Evolutionary conservation across 2,113 vertebrate species (phyloP).

Genomic region (Thunnus thynnus): DNA sequence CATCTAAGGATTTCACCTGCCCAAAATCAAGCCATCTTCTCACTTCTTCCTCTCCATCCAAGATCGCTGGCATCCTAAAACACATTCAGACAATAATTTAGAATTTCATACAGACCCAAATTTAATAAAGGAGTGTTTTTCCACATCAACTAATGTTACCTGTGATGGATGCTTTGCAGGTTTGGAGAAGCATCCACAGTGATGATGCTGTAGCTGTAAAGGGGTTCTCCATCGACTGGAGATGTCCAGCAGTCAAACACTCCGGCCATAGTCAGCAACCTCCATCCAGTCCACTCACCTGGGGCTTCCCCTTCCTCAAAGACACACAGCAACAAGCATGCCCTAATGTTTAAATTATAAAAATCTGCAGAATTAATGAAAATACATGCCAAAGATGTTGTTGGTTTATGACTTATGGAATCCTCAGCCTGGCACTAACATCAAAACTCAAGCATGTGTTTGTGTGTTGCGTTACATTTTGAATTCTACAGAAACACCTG

Average conservation of each 20-base stretch:
- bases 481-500: constrained; percentile 32
- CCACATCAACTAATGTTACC: constrained; percentile 77
- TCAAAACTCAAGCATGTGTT: neutral
- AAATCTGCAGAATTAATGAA: neutral
- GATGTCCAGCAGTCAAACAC: constrained; percentile 96
- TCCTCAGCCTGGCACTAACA: neutral
- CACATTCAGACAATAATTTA: neutral
- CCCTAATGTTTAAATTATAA: neutral
- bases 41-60: constrained; percentile 94
- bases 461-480: neutral
- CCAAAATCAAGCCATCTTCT: constrained; percentile 94
- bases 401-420: neutral
- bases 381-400: neutral
- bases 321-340: constrained; percentile 28
- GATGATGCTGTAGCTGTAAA: constrained; percentile 94
- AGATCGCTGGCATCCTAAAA: constrained; percentile 94
- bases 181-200: constrained; percentile 90
- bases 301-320: constrained; percentile 62
- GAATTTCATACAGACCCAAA: neutral
- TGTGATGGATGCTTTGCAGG: constrained; percentile 90
- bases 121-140: neutral
- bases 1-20: constrained; percentile 90
- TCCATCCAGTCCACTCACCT: constrained; percentile 88
- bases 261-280: constrained; percentile 95
- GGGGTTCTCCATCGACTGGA: constrained; percentile 86